A percentile compares a stretch with the other conserved stretches of the same genome.
These are phyloP conservation scores for Acanthosepion lycidas DNA, from an alignment of 2,888 invertebrate species.

Conservation along the genomic window DNA sequence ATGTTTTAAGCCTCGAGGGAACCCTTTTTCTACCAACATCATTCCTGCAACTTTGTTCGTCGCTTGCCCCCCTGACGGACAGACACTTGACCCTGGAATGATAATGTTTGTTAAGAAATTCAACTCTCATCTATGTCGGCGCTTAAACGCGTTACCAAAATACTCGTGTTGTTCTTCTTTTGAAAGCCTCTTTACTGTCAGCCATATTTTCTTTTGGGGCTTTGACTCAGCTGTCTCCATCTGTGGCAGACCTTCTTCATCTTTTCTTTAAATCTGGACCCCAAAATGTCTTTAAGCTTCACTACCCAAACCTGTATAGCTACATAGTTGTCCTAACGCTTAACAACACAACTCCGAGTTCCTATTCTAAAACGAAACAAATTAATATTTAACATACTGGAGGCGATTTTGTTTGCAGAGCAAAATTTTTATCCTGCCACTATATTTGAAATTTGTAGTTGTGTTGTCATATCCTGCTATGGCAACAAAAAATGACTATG, in stretches of 20 bases:
- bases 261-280: background rate
- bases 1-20: background rate
- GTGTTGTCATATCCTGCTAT: too few relatives aligned
- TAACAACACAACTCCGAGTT: too few relatives aligned
- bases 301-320: too few relatives aligned
- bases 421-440: too few relatives aligned
- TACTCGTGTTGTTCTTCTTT: background rate
- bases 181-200: background rate
- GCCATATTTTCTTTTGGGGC: background rate
- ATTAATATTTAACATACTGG: too few relatives aligned
- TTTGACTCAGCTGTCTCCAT: background rate
- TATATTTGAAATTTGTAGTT: too few relatives aligned
- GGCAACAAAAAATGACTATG: too few relatives aligned
- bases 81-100: constrained; percentile 33
- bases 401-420: too few relatives aligned
- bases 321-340: too few relatives aligned
- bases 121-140: background rate
- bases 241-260: background rate
- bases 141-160: background rate
- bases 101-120: constrained; percentile 5
- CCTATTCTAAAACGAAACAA: too few relatives aligned
- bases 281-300: too few relatives aligned
- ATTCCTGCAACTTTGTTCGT: background rate
- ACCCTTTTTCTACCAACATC: background rate
- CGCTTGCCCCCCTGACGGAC: background rate